Evolutionary conservation across 1,140 invertebrate species (phyloP).

Genomic region (Apis dorsata): DNA sequence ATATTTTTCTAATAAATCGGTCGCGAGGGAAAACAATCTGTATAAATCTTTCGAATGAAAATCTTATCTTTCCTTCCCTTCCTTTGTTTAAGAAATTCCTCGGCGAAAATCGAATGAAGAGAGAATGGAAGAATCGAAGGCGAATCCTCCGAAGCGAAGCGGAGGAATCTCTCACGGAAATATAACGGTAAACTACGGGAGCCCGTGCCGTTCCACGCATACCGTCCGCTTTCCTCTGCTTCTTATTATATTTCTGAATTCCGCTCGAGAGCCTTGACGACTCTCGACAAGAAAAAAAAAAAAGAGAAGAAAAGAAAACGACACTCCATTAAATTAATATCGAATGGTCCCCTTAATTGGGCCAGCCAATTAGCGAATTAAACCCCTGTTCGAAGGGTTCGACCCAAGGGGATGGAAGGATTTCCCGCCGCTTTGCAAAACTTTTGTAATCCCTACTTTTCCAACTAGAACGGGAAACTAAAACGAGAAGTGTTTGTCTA

Average conservation of each 20-base stretch:
- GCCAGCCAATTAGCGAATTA: slow-evolving; percentile 35
- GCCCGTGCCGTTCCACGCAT: slow-evolving; percentile 54
- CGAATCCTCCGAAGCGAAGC: neutral
- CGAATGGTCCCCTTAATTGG: slow-evolving; percentile 22
- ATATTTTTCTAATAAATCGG: no score
- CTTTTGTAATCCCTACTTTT: neutral
- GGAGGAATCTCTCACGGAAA: slow-evolving; percentile 43
- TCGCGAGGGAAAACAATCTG: no score
- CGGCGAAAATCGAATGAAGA: no score
- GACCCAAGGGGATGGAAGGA: neutral
- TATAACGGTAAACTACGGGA: slow-evolving; percentile 58
- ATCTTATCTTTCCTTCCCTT: no score
- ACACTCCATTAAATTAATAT: slow-evolving; percentile 29
- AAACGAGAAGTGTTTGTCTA: neutral
- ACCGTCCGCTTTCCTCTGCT: slow-evolving; percentile 36
- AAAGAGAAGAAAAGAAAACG: neutral
- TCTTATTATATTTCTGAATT: slow-evolving; percentile 52
- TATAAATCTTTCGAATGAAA: no score
- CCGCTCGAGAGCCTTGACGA: slow-evolving; percentile 34
- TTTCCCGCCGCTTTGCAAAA: neutral
- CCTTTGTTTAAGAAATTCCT: no score
- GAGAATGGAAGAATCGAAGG: no score
- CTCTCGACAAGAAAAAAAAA: no score
- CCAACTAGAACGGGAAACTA: neutral
- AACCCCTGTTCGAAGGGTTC: neutral